Conservation (phyloP, 2,888 invertebrate species). For the Metopia argyrocephala region DNA sequence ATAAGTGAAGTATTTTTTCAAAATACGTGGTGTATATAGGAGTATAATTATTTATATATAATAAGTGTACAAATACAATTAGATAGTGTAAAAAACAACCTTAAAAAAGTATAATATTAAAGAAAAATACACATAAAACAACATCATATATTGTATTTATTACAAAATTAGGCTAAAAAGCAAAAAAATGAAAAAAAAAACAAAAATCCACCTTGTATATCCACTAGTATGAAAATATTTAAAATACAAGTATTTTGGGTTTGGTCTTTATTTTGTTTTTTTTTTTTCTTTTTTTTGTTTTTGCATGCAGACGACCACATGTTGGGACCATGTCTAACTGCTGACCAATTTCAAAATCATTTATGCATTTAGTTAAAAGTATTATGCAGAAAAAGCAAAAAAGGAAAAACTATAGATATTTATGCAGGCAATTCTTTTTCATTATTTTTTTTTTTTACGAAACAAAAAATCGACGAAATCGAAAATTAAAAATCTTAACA, state of each 20-base stretch:
- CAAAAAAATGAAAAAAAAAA: neutral
- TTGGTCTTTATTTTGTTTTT: too few species aligned
- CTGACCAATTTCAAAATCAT: conserved; percentile 64
- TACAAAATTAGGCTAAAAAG: conserved; percentile 60
- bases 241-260: conserved; percentile 37
- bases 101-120: conserved; percentile 7
- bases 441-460: conserved; percentile 45
- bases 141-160: conserved; percentile 39
- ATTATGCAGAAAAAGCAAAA: conserved; percentile 43
- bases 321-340: conserved; percentile 60
- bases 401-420: conserved; percentile 10
- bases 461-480: conserved; percentile 32
- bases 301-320: conserved; percentile 64
- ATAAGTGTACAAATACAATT: conserved; percentile 40
- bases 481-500: conserved; percentile 37
- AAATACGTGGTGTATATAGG: neutral
- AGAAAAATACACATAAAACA: neutral
- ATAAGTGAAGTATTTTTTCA: too few species aligned
- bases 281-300: too few species aligned
- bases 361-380: conserved; percentile 61
- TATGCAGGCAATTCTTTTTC: conserved; percentile 8
- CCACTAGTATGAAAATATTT: neutral
- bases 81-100: conserved; percentile 33
- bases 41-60: conserved; percentile 9
- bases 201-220: conserved; percentile 52